Evolutionary conservation across 2,888 invertebrate genomes (phyloP), one percentile per base, ranked within the genome.

Genomic region (Sussaba pulchella): DNA sequence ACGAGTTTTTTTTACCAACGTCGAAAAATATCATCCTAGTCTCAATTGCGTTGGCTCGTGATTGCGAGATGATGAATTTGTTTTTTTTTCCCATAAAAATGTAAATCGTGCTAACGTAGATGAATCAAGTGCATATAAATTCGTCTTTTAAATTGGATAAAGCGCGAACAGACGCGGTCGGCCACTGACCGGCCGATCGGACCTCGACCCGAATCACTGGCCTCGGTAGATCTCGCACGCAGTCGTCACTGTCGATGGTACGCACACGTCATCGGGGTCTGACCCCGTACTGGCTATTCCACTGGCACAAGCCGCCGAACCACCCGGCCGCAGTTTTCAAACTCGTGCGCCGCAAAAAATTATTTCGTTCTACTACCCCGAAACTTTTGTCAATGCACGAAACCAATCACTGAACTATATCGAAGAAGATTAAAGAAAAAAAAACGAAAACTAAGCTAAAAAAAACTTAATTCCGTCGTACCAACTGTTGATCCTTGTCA

Each of bases 211-310:
- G 24, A 39, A 71, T 59, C 57, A 59, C 67, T 59, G 71, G 36
- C 19, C 45, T 4, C 64, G n/a, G 5, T 17, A 12, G 1, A 9
- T 45, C 14, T 54, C 63, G 14, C 24, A 39, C 26, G 47, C 26
- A 71, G 39, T 50, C 50, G 47, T 77, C 43, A 66, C 71, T 14
- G 39, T 26, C 24, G 31, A 31, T 5, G 36, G 2, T 21, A n/a
- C 31, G 10, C 47, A 41, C 71, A 19, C 66, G 79, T 79, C 66
- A 70, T 66, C 17, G 14, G 43, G 14, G 71, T 75, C 74, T 75
- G 75, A 80, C 71, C 17, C 36, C 2, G 52, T 71, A 47, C 43
- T n/a, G 64, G 31, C 43, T 71, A 43, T 31, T 75, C 61, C 70
- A 75, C 75, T 66, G 12, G 36, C 66, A 45, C 6, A 41, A 59